Evolutionary conservation across 2,113 vertebrate genomes (phyloP), one percentile per base, ranked within the genome.

Genomic region (Otus sunia): DNA sequence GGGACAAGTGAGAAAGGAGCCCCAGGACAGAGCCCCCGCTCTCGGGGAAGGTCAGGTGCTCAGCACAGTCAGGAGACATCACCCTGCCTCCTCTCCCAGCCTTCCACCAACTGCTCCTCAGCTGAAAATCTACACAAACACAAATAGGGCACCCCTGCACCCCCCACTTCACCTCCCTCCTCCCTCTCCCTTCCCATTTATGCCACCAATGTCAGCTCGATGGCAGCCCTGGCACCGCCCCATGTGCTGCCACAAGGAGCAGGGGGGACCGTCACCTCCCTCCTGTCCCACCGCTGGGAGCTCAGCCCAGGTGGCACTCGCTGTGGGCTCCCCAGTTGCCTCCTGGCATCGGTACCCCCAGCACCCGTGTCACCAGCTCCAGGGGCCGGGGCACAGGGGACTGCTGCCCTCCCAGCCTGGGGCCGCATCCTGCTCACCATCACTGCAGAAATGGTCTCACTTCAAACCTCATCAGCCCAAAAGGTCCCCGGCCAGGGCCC

Each of bases 171-270:
- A 14, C 59, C 36, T 59, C 29, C 47, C 52, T 84, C 17, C 62
- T n/a, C 23, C 69, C 4, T 1, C 22, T 55, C 64, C 45, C 29
- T 49, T 66, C 71, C 39, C 76, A 15, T 47, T 49, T 17, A 15
- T 37, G 18, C 58, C 60, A 10, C 79, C 71, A 26, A 58, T 41
- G 26, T 34, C 86, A 77, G 43, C 49, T 25, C 9, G 29, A 50
- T 37, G 36, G 39, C 71, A 79, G n/a, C 63, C 45, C 52, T 10
- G 22, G 37, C 62, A 18, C 41, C 0, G 1, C n/a, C n/a, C 66
- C 11, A 1, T 1, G 43, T 2, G 1, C 60, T 34, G 62, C 69
- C 0, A 0, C 2, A 3, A 22, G 66, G 55, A 55, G 13, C 25
- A 14, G 36, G 34, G 45, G n/a, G 49, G 8, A 15, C 25, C 10